Base-by-base conservation (phyloP, 2,113 vertebrate genomes). In the Elanus axillaris region DNA sequence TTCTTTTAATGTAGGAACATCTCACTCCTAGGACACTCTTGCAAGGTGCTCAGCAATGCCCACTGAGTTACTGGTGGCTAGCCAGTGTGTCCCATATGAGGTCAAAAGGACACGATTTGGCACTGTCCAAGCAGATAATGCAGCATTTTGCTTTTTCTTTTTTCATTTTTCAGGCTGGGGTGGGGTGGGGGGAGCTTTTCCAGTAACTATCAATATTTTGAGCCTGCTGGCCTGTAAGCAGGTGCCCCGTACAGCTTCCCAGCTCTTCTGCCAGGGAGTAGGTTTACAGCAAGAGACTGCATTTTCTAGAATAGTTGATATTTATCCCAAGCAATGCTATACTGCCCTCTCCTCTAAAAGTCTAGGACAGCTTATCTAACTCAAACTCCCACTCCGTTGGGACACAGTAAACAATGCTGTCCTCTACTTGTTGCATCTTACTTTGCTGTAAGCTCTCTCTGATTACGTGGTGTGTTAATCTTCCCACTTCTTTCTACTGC, bases 131-230 rank as follows among this genome's bases (percentile, higher is more conserved):
- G 5, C 16, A 43, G 16, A 75, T 59, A 58, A 66, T 53, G 20
- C 15, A 85, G 15, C 0, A 7, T 63, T 94, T 82, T 74, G 2
- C 9, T 60, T 60, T 72, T 62, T 40, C 4, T 31, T 36, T 75
- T 40, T 56, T 47, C 6, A 15, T 58, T 10, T 72, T 90, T 83
- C 42, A 63, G 13, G 3, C 4, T 27, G 20, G 5, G 5, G 10
- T n/a, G 5, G 1, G 0, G 9, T 15, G 29, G 45, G 9, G 14
- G 22, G 45, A 0, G 1, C 9, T 86, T 86, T 83, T 53, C 34
- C 29, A 67, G 13, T 47, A 69, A 25, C 38, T 73, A 16, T 36
- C 58, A 71, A 14, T 60, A 42, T 58, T 48, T 79, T 56, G 36
- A 89, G 13, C 15, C 76, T 78, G 42, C 31, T 75, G 43, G 17